Evolutionary conservation across 2,113 vertebrate species (phyloP), one percentile per base, ranked within the genome.

Genomic region (Hiodon tergisus): DNA sequence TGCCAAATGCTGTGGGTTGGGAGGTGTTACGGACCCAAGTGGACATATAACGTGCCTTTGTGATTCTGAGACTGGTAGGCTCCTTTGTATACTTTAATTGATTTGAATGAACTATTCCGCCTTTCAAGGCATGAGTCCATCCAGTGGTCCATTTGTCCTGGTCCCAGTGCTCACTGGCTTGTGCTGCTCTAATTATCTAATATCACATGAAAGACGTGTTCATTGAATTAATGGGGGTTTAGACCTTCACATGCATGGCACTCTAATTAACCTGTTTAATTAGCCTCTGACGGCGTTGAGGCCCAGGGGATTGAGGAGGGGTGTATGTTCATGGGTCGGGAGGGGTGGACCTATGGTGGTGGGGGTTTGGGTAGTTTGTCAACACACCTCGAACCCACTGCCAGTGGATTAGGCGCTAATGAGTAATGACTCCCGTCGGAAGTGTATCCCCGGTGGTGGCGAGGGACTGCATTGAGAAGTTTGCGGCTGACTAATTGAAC

Each of bases 51-150:
- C 2, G 31, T 31, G 31, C 31, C 31, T 31, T 31, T 31, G 31
- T 31, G 31, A 31, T 31, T 31, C 31, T 2, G 31, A 31, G 31
- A 31, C 31, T 31, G 31, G 61, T 66, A 50, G 60, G 71, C 52
- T 62, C n/a, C 62, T 67, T 47, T 74, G 46, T 52, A 55, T 65
- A 67, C 52, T 16, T 52, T 54, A 31, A 31, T 31, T 31, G 31
- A 31, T 1, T 31, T 31, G 31, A 31, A 31, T 31, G 31, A 31
- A 31, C 31, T 81, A 79, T 83, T 14, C 16, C 77, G 76, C 78
- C n/a, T 48, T 58, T 66, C 81, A 77, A 72, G 14, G 72, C 61
- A 73, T 73, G 48, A n/a, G n/a, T n/a, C n/a, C n/a, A n/a, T n/a
- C n/a, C n/a, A n/a, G n/a, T n/a, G 65, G 72, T 66, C 51, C 48